Evolutionary conservation across 1,140 invertebrate genomes (phyloP).

Genomic region (Lordiphosa mommai): DNA sequence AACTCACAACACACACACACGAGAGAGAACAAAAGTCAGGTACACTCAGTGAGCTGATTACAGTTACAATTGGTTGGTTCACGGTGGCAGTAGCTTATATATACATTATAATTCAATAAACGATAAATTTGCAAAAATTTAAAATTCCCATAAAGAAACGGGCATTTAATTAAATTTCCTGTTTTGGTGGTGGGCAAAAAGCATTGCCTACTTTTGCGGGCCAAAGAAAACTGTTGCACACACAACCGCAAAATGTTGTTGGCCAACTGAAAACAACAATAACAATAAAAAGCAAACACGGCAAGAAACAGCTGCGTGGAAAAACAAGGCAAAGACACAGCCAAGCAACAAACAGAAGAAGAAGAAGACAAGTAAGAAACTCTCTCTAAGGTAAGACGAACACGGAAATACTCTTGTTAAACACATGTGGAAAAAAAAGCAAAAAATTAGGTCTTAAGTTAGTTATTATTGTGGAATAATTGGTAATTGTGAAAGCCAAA

Average conservation of each 20-base stretch:
- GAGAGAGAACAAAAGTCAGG: constrained; percentile 54
- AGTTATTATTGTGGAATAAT: no score
- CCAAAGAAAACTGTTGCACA: constrained; percentile 53
- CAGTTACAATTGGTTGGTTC: constrained; percentile 39
- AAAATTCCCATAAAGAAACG: constrained; percentile 15
- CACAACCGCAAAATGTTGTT: constrained; percentile 51
- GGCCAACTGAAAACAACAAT: constrained; percentile 24
- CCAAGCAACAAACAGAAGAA: not conserved
- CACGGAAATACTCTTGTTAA: not conserved
- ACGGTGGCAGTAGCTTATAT: not conserved
- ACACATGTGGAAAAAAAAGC: no score
- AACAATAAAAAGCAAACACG: constrained; percentile 44
- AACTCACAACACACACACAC: not conserved
- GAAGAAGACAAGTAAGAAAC: no score
- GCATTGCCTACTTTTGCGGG: constrained; percentile 52
- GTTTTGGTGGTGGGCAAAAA: constrained; percentile 26
- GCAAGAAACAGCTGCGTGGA: constrained; percentile 58
- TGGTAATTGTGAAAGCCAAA: no score
- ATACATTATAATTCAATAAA: constrained; percentile 20
- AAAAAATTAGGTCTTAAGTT: no score
- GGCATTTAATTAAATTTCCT: constrained; percentile 74
- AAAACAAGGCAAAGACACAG: constrained; percentile 10
- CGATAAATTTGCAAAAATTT: constrained; percentile 31
- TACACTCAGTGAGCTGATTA: constrained; percentile 35
- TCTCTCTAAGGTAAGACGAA: constrained; percentile 1